phyloP scores from a whole-genome alignment of 2,113 vertebrate species.

The Danionella cerebrum region DNA sequence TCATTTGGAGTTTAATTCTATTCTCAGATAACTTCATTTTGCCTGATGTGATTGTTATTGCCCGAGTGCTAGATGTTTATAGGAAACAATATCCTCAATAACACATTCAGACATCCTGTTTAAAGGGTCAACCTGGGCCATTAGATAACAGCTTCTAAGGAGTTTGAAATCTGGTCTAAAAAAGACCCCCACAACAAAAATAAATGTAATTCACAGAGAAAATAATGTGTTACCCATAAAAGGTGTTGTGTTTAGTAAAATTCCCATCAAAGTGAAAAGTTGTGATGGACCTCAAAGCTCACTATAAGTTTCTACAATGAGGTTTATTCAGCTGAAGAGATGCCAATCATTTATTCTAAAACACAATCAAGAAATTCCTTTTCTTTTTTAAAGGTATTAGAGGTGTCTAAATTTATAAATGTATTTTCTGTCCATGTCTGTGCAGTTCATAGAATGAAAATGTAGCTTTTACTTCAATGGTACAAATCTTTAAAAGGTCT shows the following conservation, averaged over 20 bases:
- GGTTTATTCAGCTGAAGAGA: too few relatives aligned
- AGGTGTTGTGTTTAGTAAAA: too few relatives aligned
- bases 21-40: conserved; percentile 99
- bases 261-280: too few relatives aligned
- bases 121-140: conserved; percentile 84
- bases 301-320: too few relatives aligned
- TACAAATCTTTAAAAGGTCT: conserved; percentile 18
- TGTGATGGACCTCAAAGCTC: too few relatives aligned
- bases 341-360: too few relatives aligned
- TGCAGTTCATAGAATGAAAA: conserved; percentile 15
- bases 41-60: conserved; percentile 99
- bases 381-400: too few relatives aligned
- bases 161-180: conserved; percentile 54
- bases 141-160: conserved; percentile 73
- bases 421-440: too few relatives aligned
- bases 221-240: conserved; percentile 45
- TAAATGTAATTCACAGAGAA: too few relatives aligned
- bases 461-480: background rate
- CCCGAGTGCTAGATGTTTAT: conserved; percentile 96
- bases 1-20: conserved; percentile 99
- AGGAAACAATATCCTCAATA: conserved; percentile 99
- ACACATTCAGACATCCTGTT: conserved; percentile 96
- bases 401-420: too few relatives aligned
- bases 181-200: too few relatives aligned
- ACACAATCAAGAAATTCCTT: too few relatives aligned